phyloP scores from a whole-genome alignment of 23 tunicate species.

The Trididemnum clinides region DNA sequence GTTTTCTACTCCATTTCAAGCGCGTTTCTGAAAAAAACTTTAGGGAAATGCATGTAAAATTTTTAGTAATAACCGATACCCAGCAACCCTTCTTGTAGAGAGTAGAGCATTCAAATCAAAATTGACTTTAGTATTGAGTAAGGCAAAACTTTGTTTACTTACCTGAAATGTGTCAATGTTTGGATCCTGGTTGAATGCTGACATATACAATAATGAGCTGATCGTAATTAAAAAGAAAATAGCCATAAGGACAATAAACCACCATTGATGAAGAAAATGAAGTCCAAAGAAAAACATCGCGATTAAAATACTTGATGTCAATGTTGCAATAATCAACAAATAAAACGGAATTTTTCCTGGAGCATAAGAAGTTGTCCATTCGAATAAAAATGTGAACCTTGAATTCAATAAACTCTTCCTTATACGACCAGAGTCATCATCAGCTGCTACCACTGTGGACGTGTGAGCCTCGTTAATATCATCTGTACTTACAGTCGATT shows the following conservation, averaged over 20 bases:
- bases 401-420: not conserved
- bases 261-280: constrained; percentile 20
- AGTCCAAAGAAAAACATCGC: constrained; percentile 25
- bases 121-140: no score
- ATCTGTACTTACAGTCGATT: no score
- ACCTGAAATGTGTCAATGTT: constrained; percentile 62
- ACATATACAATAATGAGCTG: not conserved
- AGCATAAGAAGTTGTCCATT: constrained; percentile 32
- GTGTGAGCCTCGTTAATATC: no score
- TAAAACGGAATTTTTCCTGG: constrained; percentile 58
- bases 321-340: constrained; percentile 13
- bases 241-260: constrained; percentile 33
- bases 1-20: no score
- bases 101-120: no score
- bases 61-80: no score
- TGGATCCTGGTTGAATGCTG: constrained; percentile 52
- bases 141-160: constrained; percentile 31
- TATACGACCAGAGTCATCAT: no score
- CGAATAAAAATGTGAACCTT: not conserved
- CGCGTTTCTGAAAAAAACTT: no score
- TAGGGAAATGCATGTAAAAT: no score
- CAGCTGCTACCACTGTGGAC: no score
- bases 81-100: no score
- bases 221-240: not conserved
- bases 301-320: not conserved